Evolutionary conservation across 2,888 invertebrate species (phyloP), one percentile per base, ranked within the genome.

Genomic region (Chrysodeixis includens): DNA sequence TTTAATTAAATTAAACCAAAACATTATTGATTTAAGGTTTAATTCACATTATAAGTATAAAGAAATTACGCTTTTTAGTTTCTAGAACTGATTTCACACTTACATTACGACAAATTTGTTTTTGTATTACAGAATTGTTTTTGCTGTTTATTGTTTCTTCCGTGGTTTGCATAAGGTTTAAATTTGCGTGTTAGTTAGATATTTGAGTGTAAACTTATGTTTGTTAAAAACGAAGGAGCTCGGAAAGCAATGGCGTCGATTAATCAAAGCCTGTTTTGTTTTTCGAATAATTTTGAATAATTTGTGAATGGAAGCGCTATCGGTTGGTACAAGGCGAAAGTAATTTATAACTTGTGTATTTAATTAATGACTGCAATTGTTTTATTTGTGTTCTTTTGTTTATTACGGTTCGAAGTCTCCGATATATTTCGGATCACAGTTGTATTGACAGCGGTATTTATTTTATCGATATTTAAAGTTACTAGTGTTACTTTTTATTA

Each of bases 221-320:
- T 78, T 80, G 78, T 84, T 65, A 75, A 66, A 69, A 66, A 70
- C 73, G 65, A 79, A 85, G 85, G 74, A 88, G 86, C 81, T 83
- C 71, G 69, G 76, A 83, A 85, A 84, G 85, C 85, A 83, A 88
- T 89, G 84, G 88, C 82, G 76, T 78, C 86, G 78, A 91, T 92
- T 89, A 88, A 91, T 91, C 91, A 91, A 86, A 79, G 72, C 60
- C 60, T 63, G 83, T 88, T 88, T 90, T 89, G 83, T 88, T 89
- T 88, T 88, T 89, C 77, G 83, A 85, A 86, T 88, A 88, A 90
- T 90, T 89, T 90, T 89, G 84, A 92, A 92, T 92, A 90, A 92
- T 92, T 90, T 90, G 90, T 92, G 89, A 91, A 92, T 89, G 89
- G 83, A 82, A 83, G 84, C 85, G 87, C 83, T 90, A 90, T 90